phyloP scores from a whole-genome alignment of 2,113 vertebrate genomes.

The Microcebus ravelobensis region DNA sequence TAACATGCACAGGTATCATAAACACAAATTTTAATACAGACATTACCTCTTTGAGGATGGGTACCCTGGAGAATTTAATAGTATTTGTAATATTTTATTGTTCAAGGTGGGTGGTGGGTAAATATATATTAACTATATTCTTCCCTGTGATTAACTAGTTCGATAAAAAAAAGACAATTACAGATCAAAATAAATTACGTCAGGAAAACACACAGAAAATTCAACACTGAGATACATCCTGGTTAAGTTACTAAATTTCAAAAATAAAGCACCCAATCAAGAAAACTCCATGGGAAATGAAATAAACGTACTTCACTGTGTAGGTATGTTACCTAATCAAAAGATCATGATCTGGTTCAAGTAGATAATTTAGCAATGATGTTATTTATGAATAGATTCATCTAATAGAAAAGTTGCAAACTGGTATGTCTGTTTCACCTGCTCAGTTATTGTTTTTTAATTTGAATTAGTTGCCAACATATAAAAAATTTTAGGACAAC shows the following conservation, averaged over 20 bases:
- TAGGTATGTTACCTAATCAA: background rate
- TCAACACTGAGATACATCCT: background rate
- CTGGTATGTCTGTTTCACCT: background rate
- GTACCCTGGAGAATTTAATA: background rate
- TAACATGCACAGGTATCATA: background rate
- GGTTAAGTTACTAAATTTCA: background rate
- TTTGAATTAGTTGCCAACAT: background rate
- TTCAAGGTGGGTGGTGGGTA: background rate
- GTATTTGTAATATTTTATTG: background rate
- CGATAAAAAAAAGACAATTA: background rate
- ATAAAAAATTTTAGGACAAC: background rate
- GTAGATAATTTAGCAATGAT: background rate
- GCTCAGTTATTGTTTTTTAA: background rate
- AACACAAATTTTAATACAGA: background rate
- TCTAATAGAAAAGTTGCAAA: background rate
- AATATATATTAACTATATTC: background rate
- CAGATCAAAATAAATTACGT: constrained; percentile 1
- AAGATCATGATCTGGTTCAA: background rate
- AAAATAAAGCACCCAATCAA: constrained; percentile 33
- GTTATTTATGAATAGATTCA: background rate
- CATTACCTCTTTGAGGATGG: background rate
- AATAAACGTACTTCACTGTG: background rate
- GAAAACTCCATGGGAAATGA: background rate
- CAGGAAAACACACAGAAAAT: constrained; percentile 7
- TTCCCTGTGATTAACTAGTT: background rate